A percentile compares a stretch with the other conserved stretches of the same genome.
Evolutionary conservation across 2,113 vertebrate genomes (phyloP).

Genomic region (Eudyptes chrysolophus): DNA sequence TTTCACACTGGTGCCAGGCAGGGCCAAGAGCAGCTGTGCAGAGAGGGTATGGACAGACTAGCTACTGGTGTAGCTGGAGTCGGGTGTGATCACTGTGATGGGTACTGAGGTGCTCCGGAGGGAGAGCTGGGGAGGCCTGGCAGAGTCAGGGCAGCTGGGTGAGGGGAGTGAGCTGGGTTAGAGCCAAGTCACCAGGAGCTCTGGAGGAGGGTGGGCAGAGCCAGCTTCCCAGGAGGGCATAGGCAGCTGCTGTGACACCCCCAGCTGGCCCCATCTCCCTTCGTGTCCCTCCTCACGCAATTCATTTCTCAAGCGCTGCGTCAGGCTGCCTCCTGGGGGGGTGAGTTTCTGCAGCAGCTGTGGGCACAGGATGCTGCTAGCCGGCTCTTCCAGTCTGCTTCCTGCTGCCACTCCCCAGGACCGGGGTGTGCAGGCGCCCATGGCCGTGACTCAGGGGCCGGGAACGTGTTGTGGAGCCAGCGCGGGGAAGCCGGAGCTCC

Average conservation of each 20-base stretch:
- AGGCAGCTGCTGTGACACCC: background rate
- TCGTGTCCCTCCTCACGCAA: background rate
- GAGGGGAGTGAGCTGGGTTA: background rate
- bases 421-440: background rate
- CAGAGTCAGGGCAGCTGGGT: background rate
- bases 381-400: slow-evolving; percentile 56
- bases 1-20: background rate
- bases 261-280: background rate
- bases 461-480: slow-evolving; percentile 38
- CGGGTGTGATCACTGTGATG: background rate
- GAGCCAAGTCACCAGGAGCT: background rate
- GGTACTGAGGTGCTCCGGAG: background rate
- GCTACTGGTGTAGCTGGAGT: background rate
- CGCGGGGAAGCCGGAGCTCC: accelerated
- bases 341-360: slow-evolving; percentile 39
- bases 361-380: slow-evolving; percentile 54
- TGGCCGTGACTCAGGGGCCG: slow-evolving; percentile 8
- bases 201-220: background rate
- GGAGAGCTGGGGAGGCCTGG: background rate
- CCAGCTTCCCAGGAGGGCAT: background rate
- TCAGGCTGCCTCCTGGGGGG: slow-evolving; percentile 40
- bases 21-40: background rate
- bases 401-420: slow-evolving; percentile 45
- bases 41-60: background rate
- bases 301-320: background rate